Evolutionary conservation across 2,797 vertebrate genomes (phyloP).

Genomic region (Myotis planiceps): DNA sequence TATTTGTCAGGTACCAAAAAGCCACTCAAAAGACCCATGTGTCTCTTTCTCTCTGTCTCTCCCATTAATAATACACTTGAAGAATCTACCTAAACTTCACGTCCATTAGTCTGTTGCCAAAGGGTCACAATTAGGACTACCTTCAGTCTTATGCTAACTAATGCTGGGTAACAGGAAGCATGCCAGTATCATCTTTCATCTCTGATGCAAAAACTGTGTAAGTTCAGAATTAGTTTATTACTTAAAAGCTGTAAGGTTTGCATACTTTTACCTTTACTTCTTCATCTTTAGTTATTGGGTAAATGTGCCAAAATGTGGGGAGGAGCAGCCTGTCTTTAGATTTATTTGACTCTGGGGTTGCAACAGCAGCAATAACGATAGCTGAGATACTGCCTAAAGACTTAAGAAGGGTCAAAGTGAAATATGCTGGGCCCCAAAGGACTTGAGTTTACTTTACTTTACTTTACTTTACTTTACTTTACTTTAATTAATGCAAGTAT

Average conservation of each 20-base stretch:
- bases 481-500: neutral
- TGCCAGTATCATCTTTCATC: neutral
- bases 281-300: neutral
- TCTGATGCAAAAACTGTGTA: neutral
- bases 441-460: neutral
- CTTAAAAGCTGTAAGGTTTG: neutral
- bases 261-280: neutral
- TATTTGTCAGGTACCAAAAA: constrained; percentile 13
- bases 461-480: no score
- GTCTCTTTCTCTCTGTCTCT: neutral
- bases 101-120: neutral
- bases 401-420: neutral
- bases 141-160: neutral
- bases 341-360: neutral
- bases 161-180: neutral
- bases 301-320: neutral
- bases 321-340: neutral
- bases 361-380: neutral
- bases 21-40: neutral
- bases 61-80: neutral
- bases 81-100: neutral
- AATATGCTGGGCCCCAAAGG: neutral
- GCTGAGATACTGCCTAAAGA: neutral
- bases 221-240: neutral
- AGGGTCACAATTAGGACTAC: neutral